phyloP scores from a whole-genome alignment of 2,888 invertebrate species.

The Melitaea athalia region DNA sequence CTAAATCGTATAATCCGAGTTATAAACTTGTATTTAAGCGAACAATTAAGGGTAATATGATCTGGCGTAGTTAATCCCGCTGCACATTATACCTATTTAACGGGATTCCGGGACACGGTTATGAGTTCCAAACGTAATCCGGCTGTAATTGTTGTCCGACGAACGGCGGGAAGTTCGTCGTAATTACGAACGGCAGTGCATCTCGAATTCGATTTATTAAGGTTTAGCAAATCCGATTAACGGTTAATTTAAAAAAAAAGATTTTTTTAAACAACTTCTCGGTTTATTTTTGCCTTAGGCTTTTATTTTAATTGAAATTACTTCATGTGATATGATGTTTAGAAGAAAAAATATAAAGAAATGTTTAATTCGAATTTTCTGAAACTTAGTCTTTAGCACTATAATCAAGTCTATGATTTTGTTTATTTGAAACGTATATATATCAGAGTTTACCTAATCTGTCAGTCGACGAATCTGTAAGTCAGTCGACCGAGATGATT shows the following conservation, averaged over 20 bases:
- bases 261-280: slow-evolving; percentile 12
- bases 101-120: slow-evolving; percentile 69
- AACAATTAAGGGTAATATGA: slow-evolving; percentile 75
- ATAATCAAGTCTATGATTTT: too few species aligned
- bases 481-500: too few species aligned
- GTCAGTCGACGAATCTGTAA: too few species aligned
- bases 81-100: slow-evolving; percentile 78
- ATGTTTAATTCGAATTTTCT: too few species aligned
- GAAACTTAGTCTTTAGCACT: too few species aligned
- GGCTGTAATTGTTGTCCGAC: slow-evolving; percentile 76
- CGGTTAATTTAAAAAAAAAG: slow-evolving; percentile 36
- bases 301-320: too few species aligned
- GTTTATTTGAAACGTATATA: background rate
- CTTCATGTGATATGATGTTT: too few species aligned
- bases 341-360: too few species aligned
- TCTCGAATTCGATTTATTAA: slow-evolving; percentile 38
- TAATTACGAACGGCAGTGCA: slow-evolving; percentile 60
- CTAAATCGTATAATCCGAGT: slow-evolving; percentile 47
- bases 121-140: slow-evolving; percentile 68
- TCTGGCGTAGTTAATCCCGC: slow-evolving; percentile 68
- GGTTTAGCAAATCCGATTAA: slow-evolving; percentile 43
- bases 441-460: background rate
- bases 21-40: slow-evolving; percentile 72
- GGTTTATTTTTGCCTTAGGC: background rate
- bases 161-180: slow-evolving; percentile 68